Evolutionary conservation across 2,888 invertebrate species (phyloP).

Genomic region (Ichneumoninae sp.): DNA sequence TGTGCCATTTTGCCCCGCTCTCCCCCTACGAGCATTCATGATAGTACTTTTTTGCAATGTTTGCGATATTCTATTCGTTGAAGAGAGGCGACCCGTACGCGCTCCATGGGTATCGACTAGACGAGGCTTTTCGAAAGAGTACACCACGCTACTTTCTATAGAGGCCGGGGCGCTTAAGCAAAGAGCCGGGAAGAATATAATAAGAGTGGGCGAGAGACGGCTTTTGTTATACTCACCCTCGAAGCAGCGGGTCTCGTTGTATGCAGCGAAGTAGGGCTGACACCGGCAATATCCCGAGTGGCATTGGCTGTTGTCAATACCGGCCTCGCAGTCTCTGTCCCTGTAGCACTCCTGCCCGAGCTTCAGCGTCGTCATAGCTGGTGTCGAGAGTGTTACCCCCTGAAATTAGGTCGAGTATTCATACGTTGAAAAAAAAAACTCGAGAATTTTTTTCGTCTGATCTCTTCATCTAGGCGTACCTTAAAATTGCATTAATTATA

Average conservation of each 20-base stretch:
- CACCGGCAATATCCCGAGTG: slow-evolving; percentile 91
- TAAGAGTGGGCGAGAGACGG: not conserved
- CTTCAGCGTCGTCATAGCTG: slow-evolving; percentile 76
- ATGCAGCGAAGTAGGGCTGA: slow-evolving; percentile 92
- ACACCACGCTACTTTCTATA: not conserved
- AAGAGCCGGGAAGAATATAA: slow-evolving; percentile 15
- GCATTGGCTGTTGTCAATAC: slow-evolving; percentile 88
- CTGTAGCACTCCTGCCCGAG: slow-evolving; percentile 88
- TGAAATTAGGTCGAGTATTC: slow-evolving; percentile 61
- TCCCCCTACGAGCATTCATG: not conserved
- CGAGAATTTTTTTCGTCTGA: slow-evolving; percentile 1
- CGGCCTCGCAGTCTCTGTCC: slow-evolving; percentile 88
- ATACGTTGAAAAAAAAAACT: not conserved
- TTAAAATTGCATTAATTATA: not conserved
- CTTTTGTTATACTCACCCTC: slow-evolving; percentile 88
- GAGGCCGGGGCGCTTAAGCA: slow-evolving; percentile 13
- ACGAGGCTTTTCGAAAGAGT: slow-evolving; percentile 20
- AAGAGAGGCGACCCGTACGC: not conserved
- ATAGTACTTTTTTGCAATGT: not conserved
- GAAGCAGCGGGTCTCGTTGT: slow-evolving; percentile 92
- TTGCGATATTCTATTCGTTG: not conserved
- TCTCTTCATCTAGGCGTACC: not conserved
- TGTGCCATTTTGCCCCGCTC: too few species aligned
- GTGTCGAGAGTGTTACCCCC: slow-evolving; percentile 69
- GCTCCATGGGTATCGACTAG: not conserved